Percentiles rank a stretch among this genome's conserved stretches.
Conservation (phyloP, 2,113 vertebrate species). For the Mormyrus iriodes region DNA sequence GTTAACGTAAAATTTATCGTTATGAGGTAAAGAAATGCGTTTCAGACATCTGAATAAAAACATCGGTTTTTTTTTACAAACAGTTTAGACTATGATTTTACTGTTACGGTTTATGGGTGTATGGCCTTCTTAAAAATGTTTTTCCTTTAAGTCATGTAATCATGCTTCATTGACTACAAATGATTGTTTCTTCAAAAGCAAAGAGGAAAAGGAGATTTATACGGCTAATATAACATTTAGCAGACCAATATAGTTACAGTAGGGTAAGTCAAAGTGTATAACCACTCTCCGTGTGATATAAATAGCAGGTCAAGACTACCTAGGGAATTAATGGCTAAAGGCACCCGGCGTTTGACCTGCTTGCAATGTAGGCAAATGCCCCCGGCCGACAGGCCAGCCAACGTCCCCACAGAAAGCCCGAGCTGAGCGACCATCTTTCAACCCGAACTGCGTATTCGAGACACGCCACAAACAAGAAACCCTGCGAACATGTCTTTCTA, state of each 20-base stretch:
- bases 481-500: not conserved
- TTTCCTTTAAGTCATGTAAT: not conserved
- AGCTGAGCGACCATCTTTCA: not conserved
- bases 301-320: slow-evolving; percentile 65
- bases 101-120: not conserved
- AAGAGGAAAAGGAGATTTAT: slow-evolving; percentile 41
- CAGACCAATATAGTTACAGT: slow-evolving; percentile 67
- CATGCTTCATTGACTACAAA: not conserved
- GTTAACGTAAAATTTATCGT: slow-evolving; percentile 44
- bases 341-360: slow-evolving; percentile 50
- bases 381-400: slow-evolving; percentile 33
- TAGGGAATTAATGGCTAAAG: slow-evolving; percentile 58
- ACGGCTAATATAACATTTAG: slow-evolving; percentile 72
- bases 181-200: slow-evolving; percentile 23
- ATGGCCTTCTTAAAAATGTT: not conserved
- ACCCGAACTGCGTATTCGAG: not conserved
- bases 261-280: slow-evolving; percentile 63
- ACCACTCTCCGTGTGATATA: slow-evolving; percentile 61
- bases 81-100: not conserved
- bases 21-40: slow-evolving; percentile 17
- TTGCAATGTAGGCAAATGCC: slow-evolving; percentile 45
- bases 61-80: not conserved
- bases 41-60: not conserved
- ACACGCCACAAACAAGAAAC: not conserved
- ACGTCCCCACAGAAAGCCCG: not conserved